Percentiles rank a stretch among this genome's conserved stretches.
Evolutionary conservation across 23 tunicate genomes (phyloP).

Genomic region (Styela clava): DNA sequence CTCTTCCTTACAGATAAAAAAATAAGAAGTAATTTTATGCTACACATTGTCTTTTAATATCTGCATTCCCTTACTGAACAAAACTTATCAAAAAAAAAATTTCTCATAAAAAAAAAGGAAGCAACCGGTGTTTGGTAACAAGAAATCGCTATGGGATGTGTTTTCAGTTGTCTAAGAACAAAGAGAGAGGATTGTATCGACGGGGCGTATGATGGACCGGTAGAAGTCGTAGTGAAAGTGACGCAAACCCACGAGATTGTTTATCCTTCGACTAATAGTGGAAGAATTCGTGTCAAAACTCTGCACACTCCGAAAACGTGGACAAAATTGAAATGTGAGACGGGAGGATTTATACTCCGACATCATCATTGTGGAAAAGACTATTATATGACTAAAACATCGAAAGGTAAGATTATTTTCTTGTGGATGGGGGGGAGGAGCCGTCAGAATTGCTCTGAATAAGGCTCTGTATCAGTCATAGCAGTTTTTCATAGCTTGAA

Average conservation of each 20-base stretch:
- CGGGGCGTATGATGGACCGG: not conserved
- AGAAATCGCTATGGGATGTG: not conserved
- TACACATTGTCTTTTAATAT: too few relatives aligned
- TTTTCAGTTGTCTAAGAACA: not conserved
- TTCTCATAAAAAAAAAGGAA: too few relatives aligned
- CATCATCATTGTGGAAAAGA: not conserved
- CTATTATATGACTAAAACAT: not conserved
- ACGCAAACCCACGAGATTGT: not conserved
- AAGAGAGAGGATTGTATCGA: not conserved
- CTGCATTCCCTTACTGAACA: too few relatives aligned
- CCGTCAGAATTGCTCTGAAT: too few relatives aligned
- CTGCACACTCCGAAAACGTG: not conserved
- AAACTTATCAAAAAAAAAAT: too few relatives aligned
- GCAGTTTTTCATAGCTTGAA: too few relatives aligned
- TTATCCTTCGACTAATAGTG: not conserved
- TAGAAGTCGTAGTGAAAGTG: not conserved
- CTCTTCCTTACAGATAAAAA: too few relatives aligned
- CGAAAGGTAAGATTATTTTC: not conserved
- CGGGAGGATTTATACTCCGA: not conserved
- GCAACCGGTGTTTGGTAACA: too few relatives aligned
- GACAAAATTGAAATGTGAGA: not conserved
- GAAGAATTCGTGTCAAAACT: not conserved
- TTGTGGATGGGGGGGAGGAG: too few relatives aligned
- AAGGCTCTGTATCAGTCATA: too few relatives aligned
- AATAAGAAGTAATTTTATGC: too few relatives aligned